Percentiles rank a stretch among this genome's conserved stretches.
phyloP scores from a whole-genome alignment of 2,113 vertebrate genomes.

The Heteronetta atricapilla region DNA sequence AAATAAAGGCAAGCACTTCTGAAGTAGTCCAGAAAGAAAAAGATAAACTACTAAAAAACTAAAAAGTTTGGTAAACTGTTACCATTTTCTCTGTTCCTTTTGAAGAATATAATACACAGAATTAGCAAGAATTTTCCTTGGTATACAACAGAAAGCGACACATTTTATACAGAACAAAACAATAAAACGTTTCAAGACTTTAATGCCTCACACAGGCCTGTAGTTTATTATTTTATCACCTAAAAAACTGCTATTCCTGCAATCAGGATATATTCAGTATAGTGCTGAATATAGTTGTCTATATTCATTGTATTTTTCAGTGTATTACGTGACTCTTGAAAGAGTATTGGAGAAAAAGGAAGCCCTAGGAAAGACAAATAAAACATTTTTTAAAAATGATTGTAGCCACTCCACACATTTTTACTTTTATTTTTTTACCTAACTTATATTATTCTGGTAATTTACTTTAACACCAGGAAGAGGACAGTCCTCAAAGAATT shows the following conservation, averaged over 20 bases:
- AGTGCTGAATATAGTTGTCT: background rate
- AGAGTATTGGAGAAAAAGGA: background rate
- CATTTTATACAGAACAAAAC: background rate
- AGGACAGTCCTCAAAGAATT: background rate
- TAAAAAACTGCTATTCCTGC: background rate
- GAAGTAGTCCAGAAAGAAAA: background rate
- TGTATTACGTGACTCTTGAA: background rate
- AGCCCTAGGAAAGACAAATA: background rate
- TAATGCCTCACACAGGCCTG: background rate
- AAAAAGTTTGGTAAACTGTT: background rate
- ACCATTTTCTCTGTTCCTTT: background rate
- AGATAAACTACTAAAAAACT: background rate
- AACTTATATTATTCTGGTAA: background rate
- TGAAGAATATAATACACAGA: background rate
- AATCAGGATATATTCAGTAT: background rate
- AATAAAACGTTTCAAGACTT: background rate
- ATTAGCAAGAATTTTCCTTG: background rate
- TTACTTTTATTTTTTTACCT: background rate
- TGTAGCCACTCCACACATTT: background rate
- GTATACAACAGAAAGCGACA: background rate
- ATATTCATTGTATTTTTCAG: background rate
- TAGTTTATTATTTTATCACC: background rate
- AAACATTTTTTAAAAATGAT: background rate
- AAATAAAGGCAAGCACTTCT: background rate
- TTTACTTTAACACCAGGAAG: background rate